A percentile compares a stretch with the other conserved stretches of the same genome.
phyloP scores from a whole-genome alignment of 2,113 vertebrate species.

The Balaenoptera acutorostrata region DNA sequence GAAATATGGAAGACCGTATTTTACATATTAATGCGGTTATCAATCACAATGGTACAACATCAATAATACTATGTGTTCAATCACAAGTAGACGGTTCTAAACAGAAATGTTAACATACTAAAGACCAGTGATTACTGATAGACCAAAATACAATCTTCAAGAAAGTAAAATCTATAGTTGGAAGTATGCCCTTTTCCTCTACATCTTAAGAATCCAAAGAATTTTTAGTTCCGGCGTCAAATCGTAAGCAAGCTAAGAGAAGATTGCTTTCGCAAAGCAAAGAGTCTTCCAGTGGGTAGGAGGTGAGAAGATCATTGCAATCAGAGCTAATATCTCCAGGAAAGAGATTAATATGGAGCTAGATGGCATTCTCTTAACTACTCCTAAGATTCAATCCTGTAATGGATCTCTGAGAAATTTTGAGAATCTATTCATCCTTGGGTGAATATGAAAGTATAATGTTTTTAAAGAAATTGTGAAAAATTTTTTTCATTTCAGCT shows the following conservation, averaged over 20 bases:
- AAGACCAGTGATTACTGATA: not conserved
- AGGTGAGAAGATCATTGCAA: not conserved
- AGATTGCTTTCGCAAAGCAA: not conserved
- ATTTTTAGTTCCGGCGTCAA: not conserved
- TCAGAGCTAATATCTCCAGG: not conserved
- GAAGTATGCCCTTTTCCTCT: not conserved
- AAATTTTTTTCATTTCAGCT: no score
- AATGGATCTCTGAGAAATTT: not conserved
- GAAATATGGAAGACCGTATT: not conserved
- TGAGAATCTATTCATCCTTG: not conserved
- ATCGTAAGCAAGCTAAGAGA: fast-evolving
- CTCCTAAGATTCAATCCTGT: no score
- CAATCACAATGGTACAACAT: not conserved
- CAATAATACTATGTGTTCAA: not conserved
- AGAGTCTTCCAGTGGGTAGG: not conserved
- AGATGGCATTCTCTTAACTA: not conserved
- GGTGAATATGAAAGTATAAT: no score
- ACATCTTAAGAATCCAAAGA: not conserved
- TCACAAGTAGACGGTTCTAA: not conserved
- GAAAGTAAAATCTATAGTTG: not conserved
- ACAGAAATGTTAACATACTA: not conserved
- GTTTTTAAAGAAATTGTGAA: no score
- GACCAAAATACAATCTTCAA: not conserved
- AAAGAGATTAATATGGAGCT: not conserved
- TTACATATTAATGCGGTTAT: not conserved